Evolutionary conservation across 2,113 vertebrate genomes (phyloP).

Genomic region (Caranx melampygus): DNA sequence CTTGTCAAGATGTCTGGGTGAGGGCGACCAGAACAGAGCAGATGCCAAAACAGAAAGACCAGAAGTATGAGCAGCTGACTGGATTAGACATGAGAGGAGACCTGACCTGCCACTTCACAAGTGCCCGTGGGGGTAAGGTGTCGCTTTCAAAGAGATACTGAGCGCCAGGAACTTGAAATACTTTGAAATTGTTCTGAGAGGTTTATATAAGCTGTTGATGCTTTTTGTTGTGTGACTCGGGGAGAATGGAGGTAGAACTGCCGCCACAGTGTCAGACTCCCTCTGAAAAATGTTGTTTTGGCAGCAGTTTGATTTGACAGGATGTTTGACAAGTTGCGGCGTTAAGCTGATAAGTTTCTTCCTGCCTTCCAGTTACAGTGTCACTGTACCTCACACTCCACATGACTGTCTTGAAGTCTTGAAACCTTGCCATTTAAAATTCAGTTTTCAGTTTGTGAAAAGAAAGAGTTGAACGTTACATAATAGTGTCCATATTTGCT

Average conservation of each 20-base stretch:
- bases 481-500: background rate
- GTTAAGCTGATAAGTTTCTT: slow-evolving; percentile 33
- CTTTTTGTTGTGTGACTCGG: slow-evolving; percentile 12
- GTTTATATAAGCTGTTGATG: slow-evolving; percentile 32
- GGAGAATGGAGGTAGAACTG: background rate
- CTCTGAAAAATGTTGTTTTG: slow-evolving; percentile 15
- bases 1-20: slow-evolving; percentile 74
- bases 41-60: slow-evolving; percentile 56
- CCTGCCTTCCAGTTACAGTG: slow-evolving; percentile 7
- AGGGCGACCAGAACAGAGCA: slow-evolving; percentile 58
- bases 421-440: background rate
- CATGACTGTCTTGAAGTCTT: background rate
- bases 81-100: slow-evolving; percentile 61
- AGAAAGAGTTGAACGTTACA: background rate
- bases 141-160: slow-evolving; percentile 49
- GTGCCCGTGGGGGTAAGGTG: slow-evolving; percentile 71
- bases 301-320: slow-evolving; percentile 36
- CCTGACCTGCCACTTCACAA: slow-evolving; percentile 60
- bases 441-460: background rate
- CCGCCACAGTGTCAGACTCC: background rate
- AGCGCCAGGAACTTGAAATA: slow-evolving; percentile 23
- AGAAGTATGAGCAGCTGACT: slow-evolving; percentile 59
- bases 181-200: slow-evolving; percentile 43
- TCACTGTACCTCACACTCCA: background rate
- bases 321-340: slow-evolving; percentile 42